These are phyloP conservation scores for Gymnobelideus leadbeateri DNA, from an alignment of 2,113 vertebrate species.

Conservation along the genomic window DNA sequence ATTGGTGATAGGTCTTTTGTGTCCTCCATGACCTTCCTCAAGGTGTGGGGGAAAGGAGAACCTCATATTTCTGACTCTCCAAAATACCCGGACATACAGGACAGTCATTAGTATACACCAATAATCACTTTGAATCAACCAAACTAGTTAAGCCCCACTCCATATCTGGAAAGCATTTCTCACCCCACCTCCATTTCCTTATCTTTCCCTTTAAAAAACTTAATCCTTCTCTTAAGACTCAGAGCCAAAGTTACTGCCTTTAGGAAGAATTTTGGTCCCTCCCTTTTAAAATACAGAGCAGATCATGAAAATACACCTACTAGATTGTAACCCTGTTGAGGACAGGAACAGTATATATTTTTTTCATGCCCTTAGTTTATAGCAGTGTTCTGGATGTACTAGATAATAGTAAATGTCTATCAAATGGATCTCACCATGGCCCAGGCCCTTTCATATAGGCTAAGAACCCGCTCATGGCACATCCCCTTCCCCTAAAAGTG, in stretches of 20 bases:
- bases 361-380: neutral
- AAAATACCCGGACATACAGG: neutral
- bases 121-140: neutral
- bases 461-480: neutral
- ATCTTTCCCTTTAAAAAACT: neutral
- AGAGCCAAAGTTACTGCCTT: neutral
- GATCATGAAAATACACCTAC: neutral
- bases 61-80: neutral
- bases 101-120: neutral
- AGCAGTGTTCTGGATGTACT: neutral
- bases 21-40: neutral
- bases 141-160: neutral
- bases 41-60: neutral
- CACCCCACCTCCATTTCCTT: neutral
- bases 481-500: neutral
- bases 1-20: neutral
- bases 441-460: neutral
- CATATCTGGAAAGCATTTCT: neutral
- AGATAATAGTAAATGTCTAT: neutral
- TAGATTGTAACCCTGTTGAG: neutral
- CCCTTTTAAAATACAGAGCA: neutral
- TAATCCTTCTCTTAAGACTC: neutral
- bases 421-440: neutral
- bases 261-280: neutral
- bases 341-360: neutral